These are phyloP conservation scores for Gadus chalcogrammus DNA, from an alignment of 2,113 vertebrate species.

Conservation along the genomic window DNA sequence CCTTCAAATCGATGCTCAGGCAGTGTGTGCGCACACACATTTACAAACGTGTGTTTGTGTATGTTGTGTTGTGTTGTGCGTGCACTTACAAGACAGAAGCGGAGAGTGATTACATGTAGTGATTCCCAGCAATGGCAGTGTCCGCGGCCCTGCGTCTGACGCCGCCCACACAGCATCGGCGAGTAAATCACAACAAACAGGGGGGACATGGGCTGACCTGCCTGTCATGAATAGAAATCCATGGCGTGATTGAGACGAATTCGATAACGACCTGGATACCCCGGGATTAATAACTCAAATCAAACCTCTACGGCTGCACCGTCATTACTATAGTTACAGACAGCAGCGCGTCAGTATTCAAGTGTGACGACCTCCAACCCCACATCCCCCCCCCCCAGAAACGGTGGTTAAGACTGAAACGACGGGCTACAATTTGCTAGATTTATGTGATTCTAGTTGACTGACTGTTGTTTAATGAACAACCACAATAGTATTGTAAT, in stretches of 20 bases:
- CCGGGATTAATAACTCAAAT: too few species aligned
- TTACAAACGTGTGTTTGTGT: neutral
- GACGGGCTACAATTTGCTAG: too few species aligned
- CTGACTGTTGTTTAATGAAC: too few species aligned
- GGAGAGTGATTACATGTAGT: neutral
- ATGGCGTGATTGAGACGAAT: neutral
- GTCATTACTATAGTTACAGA: too few species aligned
- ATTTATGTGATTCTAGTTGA: too few species aligned
- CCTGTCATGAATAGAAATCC: neutral
- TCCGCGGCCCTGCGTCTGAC: too few species aligned
- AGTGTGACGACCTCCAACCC: too few species aligned
- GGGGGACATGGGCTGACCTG: neutral
- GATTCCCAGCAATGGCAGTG: neutral
- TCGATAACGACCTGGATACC: neutral
- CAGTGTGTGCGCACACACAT: too few species aligned
- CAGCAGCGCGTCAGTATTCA: neutral
- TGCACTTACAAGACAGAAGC: neutral
- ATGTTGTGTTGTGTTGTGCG: conserved; percentile 7
- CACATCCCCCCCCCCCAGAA: too few species aligned
- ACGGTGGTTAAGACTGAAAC: too few species aligned
- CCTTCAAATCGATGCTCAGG: conserved; percentile 2
- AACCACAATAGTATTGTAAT: too few species aligned
- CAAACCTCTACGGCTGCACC: too few species aligned
- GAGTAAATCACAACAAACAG: neutral
- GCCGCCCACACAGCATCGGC: neutral